phyloP scores from a whole-genome alignment of 2,797 vertebrate genomes.

The Carcharodon carcharias region DNA sequence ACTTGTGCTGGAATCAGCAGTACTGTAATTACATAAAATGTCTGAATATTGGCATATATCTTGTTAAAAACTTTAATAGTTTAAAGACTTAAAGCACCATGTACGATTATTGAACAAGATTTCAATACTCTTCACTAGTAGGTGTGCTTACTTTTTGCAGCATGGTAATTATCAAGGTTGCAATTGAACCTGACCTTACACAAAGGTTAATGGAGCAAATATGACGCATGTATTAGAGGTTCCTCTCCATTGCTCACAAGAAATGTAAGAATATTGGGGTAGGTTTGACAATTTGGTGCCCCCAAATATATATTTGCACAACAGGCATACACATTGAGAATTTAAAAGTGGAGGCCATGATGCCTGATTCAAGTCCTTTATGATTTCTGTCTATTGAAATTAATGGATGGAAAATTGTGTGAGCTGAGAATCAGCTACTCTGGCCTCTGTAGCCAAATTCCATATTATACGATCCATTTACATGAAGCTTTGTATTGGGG shows the following conservation, averaged over 20 bases:
- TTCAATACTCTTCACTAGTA: neutral
- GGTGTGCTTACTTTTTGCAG: neutral
- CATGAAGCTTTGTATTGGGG: neutral
- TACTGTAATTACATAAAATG: neutral
- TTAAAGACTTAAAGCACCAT: neutral
- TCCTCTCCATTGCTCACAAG: neutral
- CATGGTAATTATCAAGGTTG: neutral
- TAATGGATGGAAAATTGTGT: neutral
- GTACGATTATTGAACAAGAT: neutral
- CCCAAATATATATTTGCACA: neutral
- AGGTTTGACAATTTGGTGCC: neutral
- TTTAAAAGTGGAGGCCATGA: neutral
- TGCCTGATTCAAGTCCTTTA: neutral
- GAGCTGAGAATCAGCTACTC: neutral
- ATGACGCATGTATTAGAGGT: neutral
- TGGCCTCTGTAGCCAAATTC: neutral
- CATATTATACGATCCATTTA: neutral
- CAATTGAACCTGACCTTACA: neutral
- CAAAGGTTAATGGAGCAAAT: neutral
- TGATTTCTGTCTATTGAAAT: neutral
- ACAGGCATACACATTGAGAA: neutral
- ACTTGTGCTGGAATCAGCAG: neutral
- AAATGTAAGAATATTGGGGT: neutral
- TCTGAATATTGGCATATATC: neutral
- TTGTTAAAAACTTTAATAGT: neutral